A percentile compares a stretch with the other conserved stretches of the same genome.
phyloP scores from a whole-genome alignment of 37 sponge, comb jelly and placozoan species.

The Aphrocallistes beatrix region DNA sequence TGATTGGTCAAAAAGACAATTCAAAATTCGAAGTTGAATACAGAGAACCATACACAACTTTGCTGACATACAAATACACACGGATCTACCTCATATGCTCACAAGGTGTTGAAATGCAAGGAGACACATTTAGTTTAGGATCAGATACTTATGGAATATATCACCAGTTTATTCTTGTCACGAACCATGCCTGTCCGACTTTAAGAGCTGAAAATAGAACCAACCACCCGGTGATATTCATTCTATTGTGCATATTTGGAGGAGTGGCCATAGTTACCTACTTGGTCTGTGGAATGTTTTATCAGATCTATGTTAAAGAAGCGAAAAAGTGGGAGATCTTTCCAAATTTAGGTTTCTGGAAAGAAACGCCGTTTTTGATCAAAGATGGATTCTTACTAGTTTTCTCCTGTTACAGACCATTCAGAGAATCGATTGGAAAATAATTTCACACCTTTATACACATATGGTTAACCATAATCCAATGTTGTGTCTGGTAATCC shows the following conservation, averaged over 20 bases:
- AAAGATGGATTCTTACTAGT: slow-evolving; percentile 28
- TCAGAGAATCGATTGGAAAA: too few relatives aligned
- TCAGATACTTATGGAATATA: neutral
- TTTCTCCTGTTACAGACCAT: neutral
- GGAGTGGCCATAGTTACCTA: slow-evolving; percentile 27
- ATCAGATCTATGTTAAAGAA: slow-evolving; percentile 38
- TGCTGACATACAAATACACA: neutral
- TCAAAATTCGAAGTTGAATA: neutral
- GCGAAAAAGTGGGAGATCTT: slow-evolving; percentile 52
- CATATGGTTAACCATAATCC: too few relatives aligned
- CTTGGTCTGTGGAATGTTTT: slow-evolving; percentile 34
- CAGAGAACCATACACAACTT: neutral
- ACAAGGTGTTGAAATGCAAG: neutral
- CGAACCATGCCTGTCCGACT: neutral
- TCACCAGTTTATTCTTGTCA: neutral
- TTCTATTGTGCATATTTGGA: neutral
- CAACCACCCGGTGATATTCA: neutral
- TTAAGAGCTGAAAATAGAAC: neutral
- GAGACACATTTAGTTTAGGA: neutral
- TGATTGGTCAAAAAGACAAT: neutral
- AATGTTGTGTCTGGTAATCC: too few relatives aligned
- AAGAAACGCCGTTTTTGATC: slow-evolving; percentile 42
- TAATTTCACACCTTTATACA: too few relatives aligned
- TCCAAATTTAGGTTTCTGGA: slow-evolving; percentile 58
- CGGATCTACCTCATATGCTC: neutral